Evolutionary conservation across 2,797 vertebrate genomes (phyloP), one percentile per base, ranked within the genome.

Genomic region (Enteromius mattozi): DNA sequence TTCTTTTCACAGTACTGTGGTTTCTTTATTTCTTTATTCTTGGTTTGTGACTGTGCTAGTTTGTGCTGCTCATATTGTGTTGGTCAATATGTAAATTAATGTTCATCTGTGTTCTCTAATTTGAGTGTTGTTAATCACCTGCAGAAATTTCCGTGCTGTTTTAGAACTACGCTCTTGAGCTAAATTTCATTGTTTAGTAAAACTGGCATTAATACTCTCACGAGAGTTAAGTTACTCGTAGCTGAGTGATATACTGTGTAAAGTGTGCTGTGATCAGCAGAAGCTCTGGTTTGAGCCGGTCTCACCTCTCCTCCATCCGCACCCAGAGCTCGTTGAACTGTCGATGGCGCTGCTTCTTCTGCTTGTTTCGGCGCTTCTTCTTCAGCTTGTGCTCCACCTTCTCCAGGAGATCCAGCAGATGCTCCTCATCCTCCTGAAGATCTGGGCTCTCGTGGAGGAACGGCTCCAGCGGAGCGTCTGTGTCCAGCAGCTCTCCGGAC

Each of bases 241-340:
- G 54, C 2, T 56, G 3, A 3, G n/a, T n/a, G n/a, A n/a, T 56
- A 10, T 21, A n/a, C 9, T 3, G 21, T 54, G 17, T 54, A 21
- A 54, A 54, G 19, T 56, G 3, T 24, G 21, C 9, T 2, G 21
- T 24, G 54, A 6, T n/a, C 3, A 1, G 19, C 6, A 19, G 51
- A 21, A n/a, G 6, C 21, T 9, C 51, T 56, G 24, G n/a, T 70
- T 30, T 27, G 6, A 30, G 24, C 16, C 24, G n/a, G 14, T 14
- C 85, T 91, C 92, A 97, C 96, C 97, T 97, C 87, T 96, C 95
- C 86, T 96, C 95, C 66, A 97, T 94, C 82, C 94, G 93, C 85
- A 98, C 95, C 96, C 97, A 97, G 74, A 97, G 96, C 88, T 97
- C 95, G 0, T 95, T 97, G 79, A 98, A 97, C 90, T 97, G 96